These are phyloP conservation scores for Seira sanloemensis DNA, from an alignment of 2,888 invertebrate species.

Conservation along the genomic window DNA sequence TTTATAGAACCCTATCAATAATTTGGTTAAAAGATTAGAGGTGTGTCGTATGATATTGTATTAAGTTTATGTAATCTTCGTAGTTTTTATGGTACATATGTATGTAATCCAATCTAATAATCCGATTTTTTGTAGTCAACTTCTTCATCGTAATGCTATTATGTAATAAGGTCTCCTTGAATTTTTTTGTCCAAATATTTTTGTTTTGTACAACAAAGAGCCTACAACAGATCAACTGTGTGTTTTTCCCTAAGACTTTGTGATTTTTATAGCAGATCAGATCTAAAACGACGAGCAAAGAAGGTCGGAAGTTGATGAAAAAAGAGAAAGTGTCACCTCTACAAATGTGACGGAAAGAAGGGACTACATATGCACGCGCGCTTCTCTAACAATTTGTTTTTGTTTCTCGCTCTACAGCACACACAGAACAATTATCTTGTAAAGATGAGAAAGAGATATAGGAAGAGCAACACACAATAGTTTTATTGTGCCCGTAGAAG, in stretches of 20 bases:
- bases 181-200: slow-evolving; percentile 47
- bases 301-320: background rate
- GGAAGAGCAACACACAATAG: slow-evolving; percentile 69
- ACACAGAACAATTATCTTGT: slow-evolving; percentile 28
- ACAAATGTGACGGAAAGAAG: background rate
- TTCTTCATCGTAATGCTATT: slow-evolving; percentile 13
- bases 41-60: background rate
- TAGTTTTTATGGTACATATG: background rate
- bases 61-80: background rate
- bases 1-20: background rate
- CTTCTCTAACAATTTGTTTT: background rate
- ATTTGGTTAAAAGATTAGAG: background rate
- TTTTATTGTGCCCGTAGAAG: slow-evolving; percentile 72
- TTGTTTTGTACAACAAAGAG: slow-evolving; percentile 55
- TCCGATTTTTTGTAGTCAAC: slow-evolving; percentile 1
- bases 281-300: background rate
- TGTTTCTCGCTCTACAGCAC: no score
- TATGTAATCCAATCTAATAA: background rate
- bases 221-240: slow-evolving; percentile 62
- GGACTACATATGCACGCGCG: no score
- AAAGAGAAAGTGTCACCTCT: background rate
- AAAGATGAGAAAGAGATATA: slow-evolving; percentile 60
- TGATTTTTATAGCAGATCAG: background rate
- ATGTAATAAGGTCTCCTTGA: slow-evolving; percentile 61
- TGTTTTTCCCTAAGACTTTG: background rate